phyloP scores from a whole-genome alignment of 2,113 vertebrate genomes.

The Naja naja region DNA sequence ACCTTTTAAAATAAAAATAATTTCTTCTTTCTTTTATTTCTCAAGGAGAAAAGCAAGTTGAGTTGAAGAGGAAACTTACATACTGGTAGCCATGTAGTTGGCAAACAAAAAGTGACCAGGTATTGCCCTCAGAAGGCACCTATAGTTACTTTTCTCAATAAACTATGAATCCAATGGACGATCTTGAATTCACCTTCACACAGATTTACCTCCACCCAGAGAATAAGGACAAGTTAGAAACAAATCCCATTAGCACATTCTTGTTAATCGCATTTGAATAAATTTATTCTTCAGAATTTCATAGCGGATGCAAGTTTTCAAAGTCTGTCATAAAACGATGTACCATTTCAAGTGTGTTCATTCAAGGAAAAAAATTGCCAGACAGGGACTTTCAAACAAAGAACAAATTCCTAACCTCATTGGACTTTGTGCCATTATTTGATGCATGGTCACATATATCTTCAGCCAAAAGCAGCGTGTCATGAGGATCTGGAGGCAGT shows the following conservation, averaged over 20 bases:
- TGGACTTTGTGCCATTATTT: neutral
- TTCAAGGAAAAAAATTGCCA: neutral
- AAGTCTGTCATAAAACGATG: neutral
- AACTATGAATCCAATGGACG: neutral
- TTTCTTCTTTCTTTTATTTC: neutral
- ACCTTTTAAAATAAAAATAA: neutral
- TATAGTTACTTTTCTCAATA: neutral
- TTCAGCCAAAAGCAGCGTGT: neutral
- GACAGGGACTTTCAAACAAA: neutral
- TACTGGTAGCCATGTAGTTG: neutral
- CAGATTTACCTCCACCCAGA: neutral
- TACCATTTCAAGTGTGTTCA: conserved; percentile 3
- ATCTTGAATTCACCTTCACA: neutral
- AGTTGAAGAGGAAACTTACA: neutral
- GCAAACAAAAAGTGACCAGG: neutral
- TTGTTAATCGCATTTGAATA: neutral
- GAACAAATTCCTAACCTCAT: conserved; percentile 12
- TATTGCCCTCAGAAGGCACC: neutral
- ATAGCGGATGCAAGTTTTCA: neutral
- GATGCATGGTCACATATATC: conserved; percentile 20
- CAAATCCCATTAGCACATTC: neutral
- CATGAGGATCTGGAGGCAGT: conserved; percentile 4
- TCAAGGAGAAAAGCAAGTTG: neutral
- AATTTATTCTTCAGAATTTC: conserved; percentile 3
- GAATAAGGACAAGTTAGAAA: neutral